Evolutionary conservation across 2,113 vertebrate genomes (phyloP), one percentile per base, ranked within the genome.

Genomic region (Gadus chalcogrammus): DNA sequence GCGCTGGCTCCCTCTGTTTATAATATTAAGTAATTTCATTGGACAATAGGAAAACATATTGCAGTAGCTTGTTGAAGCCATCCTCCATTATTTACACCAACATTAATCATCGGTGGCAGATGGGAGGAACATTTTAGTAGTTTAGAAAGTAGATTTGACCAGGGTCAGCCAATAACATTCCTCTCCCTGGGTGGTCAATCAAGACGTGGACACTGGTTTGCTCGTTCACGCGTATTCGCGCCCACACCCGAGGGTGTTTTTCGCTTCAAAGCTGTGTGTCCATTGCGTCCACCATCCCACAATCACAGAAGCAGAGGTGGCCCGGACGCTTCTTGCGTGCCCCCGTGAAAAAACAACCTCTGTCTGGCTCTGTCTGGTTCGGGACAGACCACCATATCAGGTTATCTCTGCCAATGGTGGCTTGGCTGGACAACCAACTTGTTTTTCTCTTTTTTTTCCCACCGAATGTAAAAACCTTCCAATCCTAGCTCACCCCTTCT

Each of bases 171-270:
- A 17, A 1, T 61, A 60, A 67, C 53, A 31, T 75, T 77, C 74
- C 61, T 2, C 71, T 22, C 27, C 63, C 73, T 65, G 79, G 81
- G 79, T 71, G 82, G 75, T 71, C 67, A 18, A 66, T 75, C 69
- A 64, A 3, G 15, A 1, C 4, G 38, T 4, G 74, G 62, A 42
- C 65, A 24, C 24, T 24, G 24, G 24, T 24, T 24, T 28, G 63
- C 52, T 75, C 60, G 67, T 64, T 75, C 28, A 4, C 16, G 8
- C 20, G 55, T 48, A 13, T 69, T 64, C 18, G 63, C 64, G 72
- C 8, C 38, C 31, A 35, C 31, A 59, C 70, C 28, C 61, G 35
- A 76, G 60, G 4, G 64, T 71, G 38, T 17, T 53, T 66, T 35
- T 35, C 52, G 35, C 72, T 53, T 64, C n/a, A 0, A 28, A 22